Percentiles rank a stretch among this genome's conserved stretches.
These are phyloP conservation scores for Melolontha melolontha DNA, from an alignment of 2,888 invertebrate genomes.

Conservation along the genomic window DNA sequence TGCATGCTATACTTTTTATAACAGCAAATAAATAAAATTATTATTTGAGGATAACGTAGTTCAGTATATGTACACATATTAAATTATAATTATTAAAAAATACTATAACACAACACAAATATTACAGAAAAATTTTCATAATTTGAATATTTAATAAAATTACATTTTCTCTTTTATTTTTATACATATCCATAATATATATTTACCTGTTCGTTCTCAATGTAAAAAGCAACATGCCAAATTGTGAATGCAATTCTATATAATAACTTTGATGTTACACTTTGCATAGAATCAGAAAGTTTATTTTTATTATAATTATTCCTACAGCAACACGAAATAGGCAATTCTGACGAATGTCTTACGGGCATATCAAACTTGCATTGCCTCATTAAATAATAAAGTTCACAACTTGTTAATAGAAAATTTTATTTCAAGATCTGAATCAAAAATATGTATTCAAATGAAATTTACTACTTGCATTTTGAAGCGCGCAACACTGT, in stretches of 20 bases:
- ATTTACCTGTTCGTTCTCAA: conserved; percentile 69
- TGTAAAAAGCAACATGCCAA: conserved; percentile 80
- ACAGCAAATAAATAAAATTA: no score
- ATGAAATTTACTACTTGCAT: neutral
- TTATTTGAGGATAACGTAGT: no score
- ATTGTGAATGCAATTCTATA: conserved; percentile 80
- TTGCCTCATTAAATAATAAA: conserved; percentile 33
- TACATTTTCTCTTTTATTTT: no score
- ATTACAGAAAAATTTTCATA: no score
- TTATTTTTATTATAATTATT: conserved; percentile 31
- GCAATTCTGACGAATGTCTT: conserved; percentile 41
- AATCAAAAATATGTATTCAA: neutral
- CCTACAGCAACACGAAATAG: conserved; percentile 49
- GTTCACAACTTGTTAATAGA: conserved; percentile 8
- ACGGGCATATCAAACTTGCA: conserved; percentile 38
- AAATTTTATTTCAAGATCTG: conserved; percentile 3
- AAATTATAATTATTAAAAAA: no score
- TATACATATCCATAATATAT: neutral
- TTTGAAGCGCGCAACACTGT: conserved; percentile 22
- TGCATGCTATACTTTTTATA: no score
- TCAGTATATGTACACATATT: no score
- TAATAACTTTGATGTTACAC: conserved; percentile 69
- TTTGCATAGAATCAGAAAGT: conserved; percentile 24
- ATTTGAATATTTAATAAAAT: no score
- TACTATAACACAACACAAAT: no score